Evolutionary conservation across 1,140 invertebrate species (phyloP).

Genomic region (Acyrthosiphon pisum): DNA sequence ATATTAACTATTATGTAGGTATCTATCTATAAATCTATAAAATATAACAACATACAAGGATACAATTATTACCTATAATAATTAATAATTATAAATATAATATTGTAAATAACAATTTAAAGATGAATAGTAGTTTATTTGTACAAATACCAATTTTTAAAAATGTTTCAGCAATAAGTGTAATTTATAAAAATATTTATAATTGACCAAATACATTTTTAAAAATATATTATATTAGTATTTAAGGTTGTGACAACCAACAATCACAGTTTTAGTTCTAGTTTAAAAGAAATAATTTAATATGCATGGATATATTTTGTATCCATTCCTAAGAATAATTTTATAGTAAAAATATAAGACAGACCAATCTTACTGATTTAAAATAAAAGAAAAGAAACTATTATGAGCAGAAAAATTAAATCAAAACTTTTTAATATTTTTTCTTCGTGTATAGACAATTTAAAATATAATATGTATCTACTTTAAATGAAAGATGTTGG

Average conservation of each 20-base stretch:
- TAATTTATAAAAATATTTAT: not conserved
- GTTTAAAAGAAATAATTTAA: not conserved
- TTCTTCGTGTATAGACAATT: not conserved
- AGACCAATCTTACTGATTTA: not conserved
- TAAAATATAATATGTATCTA: constrained; percentile 19
- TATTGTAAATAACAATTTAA: not conserved
- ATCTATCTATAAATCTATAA: not conserved
- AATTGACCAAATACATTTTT: not conserved
- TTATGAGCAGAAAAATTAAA: not conserved
- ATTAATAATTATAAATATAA: not conserved
- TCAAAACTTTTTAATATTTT: not conserved
- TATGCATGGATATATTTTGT: not conserved
- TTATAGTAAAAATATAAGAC: not conserved
- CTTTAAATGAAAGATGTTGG: not conserved
- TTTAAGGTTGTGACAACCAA: not conserved
- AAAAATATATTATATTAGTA: not conserved
- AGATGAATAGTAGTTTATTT: not conserved
- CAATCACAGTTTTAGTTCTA: not conserved
- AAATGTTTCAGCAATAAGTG: not conserved
- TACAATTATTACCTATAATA: not conserved
- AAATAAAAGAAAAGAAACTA: not conserved
- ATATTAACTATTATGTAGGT: not conserved
- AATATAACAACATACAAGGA: not conserved
- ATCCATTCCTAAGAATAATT: not conserved
- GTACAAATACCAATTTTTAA: not conserved